Evolutionary conservation across 2,888 invertebrate species (phyloP), one percentile per base, ranked within the genome.

Genomic region (Amiota mariae): DNA sequence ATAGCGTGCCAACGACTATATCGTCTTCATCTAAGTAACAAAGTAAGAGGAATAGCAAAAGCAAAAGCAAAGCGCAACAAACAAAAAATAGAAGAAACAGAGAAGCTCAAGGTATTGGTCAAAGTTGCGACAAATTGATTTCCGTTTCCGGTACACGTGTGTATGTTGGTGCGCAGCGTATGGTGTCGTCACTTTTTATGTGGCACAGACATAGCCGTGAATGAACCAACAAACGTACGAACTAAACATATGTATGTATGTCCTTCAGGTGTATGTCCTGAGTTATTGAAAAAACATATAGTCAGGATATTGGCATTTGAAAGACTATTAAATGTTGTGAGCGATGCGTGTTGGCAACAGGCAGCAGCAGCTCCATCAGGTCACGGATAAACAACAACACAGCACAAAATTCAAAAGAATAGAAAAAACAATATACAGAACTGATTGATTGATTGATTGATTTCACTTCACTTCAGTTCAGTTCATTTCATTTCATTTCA

Each of bases 101-200:
- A 46, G 46, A 13, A 46, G 10, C n/a, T n/a, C 8, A 64, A 64
- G 66, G 48, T 18, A 46, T 49, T 59, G 49, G 20, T 20, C 66
- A 54, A 51, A 20, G 67, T 59, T 59, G 20, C 51, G 67, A 48
- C 51, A 68, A 68, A 68, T 68, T 68, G 67, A 12, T 67, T 68
- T 68, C 67, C 67, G 51, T 68, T 68, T 68, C 67, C 67, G 67
- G 20, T 18, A 18, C 20, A 11, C 6, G 20, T 18, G 59, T 59
- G 59, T 18, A 11, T 11, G n/a, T 2, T n/a, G 13, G 54, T 54
- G 54, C 24, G 54, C 24, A 2, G 24, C 54, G 54, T 13, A 13
- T 18, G n/a, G 9, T 18, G 18, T 59, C 10, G 1, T 8, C 18
- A 59, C 1, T 4, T 20, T 59, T 59, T 59, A 59, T 59, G 59